Conservation (phyloP, 2,797 vertebrate genomes). For the Apogon talboti region DNA sequence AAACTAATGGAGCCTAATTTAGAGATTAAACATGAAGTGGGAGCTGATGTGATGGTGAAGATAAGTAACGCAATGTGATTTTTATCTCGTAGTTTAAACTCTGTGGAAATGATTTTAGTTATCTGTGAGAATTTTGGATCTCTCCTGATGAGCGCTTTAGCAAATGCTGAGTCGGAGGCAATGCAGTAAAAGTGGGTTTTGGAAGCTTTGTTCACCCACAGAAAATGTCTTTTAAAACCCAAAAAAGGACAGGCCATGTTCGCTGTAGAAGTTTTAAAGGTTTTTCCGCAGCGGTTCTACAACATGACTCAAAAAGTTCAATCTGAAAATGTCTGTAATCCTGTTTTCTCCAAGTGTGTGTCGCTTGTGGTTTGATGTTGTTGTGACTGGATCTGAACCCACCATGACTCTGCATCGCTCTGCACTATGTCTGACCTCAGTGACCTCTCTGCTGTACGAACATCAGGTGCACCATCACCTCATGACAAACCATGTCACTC, state of each 20-base stretch:
- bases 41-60: conserved; percentile 58
- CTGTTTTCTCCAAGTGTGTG: no score
- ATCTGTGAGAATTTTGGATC: conserved; percentile 32
- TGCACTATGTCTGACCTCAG: no score
- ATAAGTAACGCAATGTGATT: conserved; percentile 60
- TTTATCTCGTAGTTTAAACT: conserved; percentile 58
- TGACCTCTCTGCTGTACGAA: no score
- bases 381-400: no score
- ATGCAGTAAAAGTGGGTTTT: conserved; percentile 14
- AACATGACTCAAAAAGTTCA: background rate
- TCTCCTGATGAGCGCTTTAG: conserved; percentile 23
- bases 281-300: background rate
- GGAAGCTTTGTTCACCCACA: conserved; percentile 18
- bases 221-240: conserved; percentile 1
- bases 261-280: background rate
- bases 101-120: conserved; percentile 49
- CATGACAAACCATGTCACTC: no score
- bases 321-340: no score
- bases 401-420: no score
- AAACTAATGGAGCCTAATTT: conserved; percentile 66
- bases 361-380: no score
- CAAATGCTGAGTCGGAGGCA: conserved; percentile 25
- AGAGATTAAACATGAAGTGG: conserved; percentile 59
- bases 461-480: no score
- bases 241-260: conserved; percentile 4